Conservation (phyloP, 2,113 vertebrate species). For the Pluvianellus socialis region DNA sequence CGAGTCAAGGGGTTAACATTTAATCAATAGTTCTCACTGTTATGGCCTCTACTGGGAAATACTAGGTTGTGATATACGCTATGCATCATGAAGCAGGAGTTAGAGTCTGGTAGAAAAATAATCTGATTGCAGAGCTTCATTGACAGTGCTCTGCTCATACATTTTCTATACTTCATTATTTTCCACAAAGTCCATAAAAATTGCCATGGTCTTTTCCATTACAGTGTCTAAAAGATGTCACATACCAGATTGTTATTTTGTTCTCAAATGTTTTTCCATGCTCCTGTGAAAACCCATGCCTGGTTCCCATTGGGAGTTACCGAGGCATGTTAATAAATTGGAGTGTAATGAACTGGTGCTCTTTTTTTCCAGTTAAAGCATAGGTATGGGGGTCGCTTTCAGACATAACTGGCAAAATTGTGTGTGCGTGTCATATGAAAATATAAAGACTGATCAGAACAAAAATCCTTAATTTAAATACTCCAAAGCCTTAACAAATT, state of each 20-base stretch:
- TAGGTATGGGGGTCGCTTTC: neutral
- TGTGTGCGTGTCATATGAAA: neutral
- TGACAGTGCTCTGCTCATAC: neutral
- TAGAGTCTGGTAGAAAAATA: conserved; percentile 37
- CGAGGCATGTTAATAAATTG: neutral
- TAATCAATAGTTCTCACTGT: conserved; percentile 50
- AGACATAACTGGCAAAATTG: neutral
- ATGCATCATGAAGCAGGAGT: conserved; percentile 52
- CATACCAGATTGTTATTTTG: neutral
- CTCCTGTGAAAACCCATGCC: neutral
- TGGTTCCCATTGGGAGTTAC: neutral
- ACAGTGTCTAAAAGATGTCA: conserved; percentile 10
- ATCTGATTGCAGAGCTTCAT: conserved; percentile 14
- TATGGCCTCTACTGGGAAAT: conserved; percentile 45
- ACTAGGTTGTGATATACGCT: neutral
- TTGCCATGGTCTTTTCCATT: conserved; percentile 6
- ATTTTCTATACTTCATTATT: conserved; percentile 46
- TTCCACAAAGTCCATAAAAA: conserved; percentile 25
- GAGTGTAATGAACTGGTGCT: neutral
- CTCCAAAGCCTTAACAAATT: neutral
- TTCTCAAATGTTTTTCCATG: neutral
- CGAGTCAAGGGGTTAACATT: conserved; percentile 34
- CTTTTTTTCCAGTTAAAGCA: neutral
- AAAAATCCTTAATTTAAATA: neutral
- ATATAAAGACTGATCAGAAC: neutral